Evolutionary conservation across 1,140 invertebrate species (phyloP).

Genomic region (Copidosoma floridanum): DNA sequence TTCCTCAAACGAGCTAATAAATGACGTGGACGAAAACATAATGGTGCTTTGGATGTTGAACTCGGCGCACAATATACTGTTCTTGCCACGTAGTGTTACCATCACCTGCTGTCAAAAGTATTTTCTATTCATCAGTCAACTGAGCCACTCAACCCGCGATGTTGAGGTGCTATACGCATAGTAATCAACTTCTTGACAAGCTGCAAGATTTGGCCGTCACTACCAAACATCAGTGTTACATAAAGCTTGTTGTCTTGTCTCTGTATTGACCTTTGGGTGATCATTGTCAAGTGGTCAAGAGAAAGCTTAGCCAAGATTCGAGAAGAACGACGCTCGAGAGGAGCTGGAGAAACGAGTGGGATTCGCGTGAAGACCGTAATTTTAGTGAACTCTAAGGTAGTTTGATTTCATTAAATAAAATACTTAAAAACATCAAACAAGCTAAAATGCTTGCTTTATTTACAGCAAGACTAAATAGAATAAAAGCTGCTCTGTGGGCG

Average conservation of each 20-base stretch:
- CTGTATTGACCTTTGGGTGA: constrained; percentile 82
- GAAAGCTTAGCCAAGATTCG: constrained; percentile 49
- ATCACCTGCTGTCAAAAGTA: constrained; percentile 90
- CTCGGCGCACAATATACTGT: constrained; percentile 81
- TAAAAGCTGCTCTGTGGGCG: constrained; percentile 90
- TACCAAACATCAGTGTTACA: constrained; percentile 86
- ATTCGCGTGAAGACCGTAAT: constrained; percentile 40
- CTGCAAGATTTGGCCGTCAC: constrained; percentile 75
- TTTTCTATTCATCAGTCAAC: constrained; percentile 87
- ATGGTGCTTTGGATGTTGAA: constrained; percentile 69
- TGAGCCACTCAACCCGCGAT: constrained; percentile 75
- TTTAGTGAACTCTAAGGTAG: too few relatives aligned
- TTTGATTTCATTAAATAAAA: too few relatives aligned
- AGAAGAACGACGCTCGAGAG: constrained; percentile 47
- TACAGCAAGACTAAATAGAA: too few relatives aligned
- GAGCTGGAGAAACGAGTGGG: constrained; percentile 41
- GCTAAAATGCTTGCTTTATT: too few relatives aligned
- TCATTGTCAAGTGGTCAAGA: constrained; percentile 59
- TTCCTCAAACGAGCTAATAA: constrained; percentile 76
- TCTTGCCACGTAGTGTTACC: constrained; percentile 83
- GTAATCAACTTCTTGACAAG: constrained; percentile 76
- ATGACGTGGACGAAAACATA: constrained; percentile 77
- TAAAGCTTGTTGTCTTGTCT: constrained; percentile 87
- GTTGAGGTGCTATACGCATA: constrained; percentile 72
- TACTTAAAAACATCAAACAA: too few relatives aligned